A percentile compares a stretch with the other conserved stretches of the same genome.
Conservation (phyloP, 1,140 invertebrate species). For the Grapholita molesta region DNA sequence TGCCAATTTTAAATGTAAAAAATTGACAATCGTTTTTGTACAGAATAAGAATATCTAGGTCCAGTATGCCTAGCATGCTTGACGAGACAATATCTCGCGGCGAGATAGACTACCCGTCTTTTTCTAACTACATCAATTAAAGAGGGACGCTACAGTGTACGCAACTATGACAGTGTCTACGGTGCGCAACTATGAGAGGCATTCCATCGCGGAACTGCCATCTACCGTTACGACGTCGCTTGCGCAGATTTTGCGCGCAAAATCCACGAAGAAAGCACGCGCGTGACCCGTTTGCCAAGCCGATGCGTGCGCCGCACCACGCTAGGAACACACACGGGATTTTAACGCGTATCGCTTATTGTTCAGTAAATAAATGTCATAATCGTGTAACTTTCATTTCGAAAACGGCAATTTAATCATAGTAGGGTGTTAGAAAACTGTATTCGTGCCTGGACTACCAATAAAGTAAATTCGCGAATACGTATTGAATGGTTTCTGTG, state of each 20-base stretch:
- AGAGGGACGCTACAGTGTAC: no score
- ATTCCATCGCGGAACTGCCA: slow-evolving; percentile 59
- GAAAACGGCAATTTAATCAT: slow-evolving; percentile 19
- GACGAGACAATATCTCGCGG: no score
- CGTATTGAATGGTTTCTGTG: slow-evolving; percentile 66
- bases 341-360: background rate
- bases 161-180: no score
- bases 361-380: background rate
- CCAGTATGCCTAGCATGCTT: background rate
- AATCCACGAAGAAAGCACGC: slow-evolving; percentile 72
- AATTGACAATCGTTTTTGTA: background rate
- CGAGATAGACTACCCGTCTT: no score
- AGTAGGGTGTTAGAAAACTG: slow-evolving; percentile 54
- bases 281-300: slow-evolving; percentile 62
- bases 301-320: slow-evolving; percentile 47
- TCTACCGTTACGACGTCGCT: slow-evolving; percentile 67
- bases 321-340: background rate
- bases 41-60: slow-evolving; percentile 7
- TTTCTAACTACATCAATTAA: no score
- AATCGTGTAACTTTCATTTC: background rate
- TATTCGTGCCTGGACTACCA: slow-evolving; percentile 55
- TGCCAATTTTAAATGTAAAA: background rate
- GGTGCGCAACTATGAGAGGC: slow-evolving; percentile 22
- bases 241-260: slow-evolving; percentile 68
- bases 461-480: slow-evolving; percentile 65